Evolutionary conservation across 2,888 invertebrate species (phyloP).

Genomic region (Chaetogeoica ovagalla): DNA sequence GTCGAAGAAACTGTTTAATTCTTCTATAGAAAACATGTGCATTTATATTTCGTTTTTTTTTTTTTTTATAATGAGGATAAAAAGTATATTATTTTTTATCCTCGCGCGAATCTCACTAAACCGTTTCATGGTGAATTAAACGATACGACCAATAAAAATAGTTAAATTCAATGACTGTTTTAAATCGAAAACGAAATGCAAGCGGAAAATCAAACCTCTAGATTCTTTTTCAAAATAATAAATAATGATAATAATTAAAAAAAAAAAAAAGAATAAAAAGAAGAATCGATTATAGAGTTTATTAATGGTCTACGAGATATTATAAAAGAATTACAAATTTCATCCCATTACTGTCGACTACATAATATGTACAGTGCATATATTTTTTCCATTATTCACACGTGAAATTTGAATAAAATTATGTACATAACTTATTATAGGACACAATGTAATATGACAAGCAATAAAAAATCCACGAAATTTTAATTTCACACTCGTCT

Average conservation of each 20-base stretch:
- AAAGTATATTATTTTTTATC: neutral
- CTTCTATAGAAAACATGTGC: neutral
- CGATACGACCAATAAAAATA: slow-evolving; percentile 8
- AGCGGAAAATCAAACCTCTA: neutral
- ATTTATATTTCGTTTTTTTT: neutral
- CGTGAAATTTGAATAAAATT: too few relatives aligned
- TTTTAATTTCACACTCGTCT: too few relatives aligned
- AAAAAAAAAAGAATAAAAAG: neutral
- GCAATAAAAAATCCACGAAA: too few relatives aligned
- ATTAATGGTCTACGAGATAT: too few relatives aligned
- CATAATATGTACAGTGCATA: too few relatives aligned
- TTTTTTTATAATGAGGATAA: slow-evolving; percentile 12
- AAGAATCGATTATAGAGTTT: neutral
- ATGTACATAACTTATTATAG: too few relatives aligned
- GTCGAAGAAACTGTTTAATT: neutral
- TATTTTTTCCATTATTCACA: too few relatives aligned
- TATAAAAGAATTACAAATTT: too few relatives aligned
- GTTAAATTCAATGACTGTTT: slow-evolving; percentile 7
- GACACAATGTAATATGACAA: too few relatives aligned
- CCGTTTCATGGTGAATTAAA: slow-evolving; percentile 27
- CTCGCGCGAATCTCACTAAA: neutral
- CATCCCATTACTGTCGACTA: too few relatives aligned
- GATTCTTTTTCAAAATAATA: neutral
- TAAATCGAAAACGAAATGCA: slow-evolving; percentile 19
- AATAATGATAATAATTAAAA: too few relatives aligned